Conservation (phyloP, 2,888 invertebrate species). For the Caenorhabditis wallacei region DNA sequence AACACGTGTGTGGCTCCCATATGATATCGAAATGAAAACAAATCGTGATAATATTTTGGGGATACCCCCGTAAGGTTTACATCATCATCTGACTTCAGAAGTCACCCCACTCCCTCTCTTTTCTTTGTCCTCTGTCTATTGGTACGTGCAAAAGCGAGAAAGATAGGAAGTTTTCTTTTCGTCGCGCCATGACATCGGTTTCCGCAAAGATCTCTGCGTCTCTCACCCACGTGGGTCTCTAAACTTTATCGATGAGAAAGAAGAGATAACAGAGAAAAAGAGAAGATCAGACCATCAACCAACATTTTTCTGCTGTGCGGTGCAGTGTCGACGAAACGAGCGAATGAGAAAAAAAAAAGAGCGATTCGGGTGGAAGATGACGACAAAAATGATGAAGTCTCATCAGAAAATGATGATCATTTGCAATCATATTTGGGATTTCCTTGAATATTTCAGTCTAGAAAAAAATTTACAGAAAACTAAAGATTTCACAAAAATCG, state of each 20-base stretch:
- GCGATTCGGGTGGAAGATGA: conserved; percentile 31
- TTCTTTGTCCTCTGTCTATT: conserved; percentile 23
- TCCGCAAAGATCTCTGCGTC: conserved; percentile 46
- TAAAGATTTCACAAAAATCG: too few species aligned
- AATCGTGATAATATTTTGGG: not conserved
- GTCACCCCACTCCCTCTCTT: conserved; percentile 27
- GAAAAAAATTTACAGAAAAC: too few species aligned
- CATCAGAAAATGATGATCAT: conserved; percentile 25
- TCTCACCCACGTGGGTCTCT: conserved; percentile 64
- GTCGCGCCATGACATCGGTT: conserved; percentile 48
- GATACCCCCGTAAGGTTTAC: conserved; percentile 3
- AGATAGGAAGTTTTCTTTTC: conserved; percentile 21
- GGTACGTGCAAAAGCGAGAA: conserved; percentile 48
- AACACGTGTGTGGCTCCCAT: not conserved
- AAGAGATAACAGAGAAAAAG: conserved; percentile 14
- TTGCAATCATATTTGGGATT: not conserved
- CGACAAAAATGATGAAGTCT: conserved; percentile 17
- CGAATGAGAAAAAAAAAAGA: conserved; percentile 13
- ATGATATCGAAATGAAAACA: conserved; percentile 1
- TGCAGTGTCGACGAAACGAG: conserved; percentile 44
- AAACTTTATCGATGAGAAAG: not conserved
- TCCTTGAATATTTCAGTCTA: not conserved
- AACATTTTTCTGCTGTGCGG: conserved; percentile 34
- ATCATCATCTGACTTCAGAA: conserved; percentile 30
- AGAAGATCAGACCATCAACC: conserved; percentile 63